Evolutionary conservation across 2,888 invertebrate genomes (phyloP), one percentile per base, ranked within the genome.

Genomic region (Drosophila neonasuta): DNA sequence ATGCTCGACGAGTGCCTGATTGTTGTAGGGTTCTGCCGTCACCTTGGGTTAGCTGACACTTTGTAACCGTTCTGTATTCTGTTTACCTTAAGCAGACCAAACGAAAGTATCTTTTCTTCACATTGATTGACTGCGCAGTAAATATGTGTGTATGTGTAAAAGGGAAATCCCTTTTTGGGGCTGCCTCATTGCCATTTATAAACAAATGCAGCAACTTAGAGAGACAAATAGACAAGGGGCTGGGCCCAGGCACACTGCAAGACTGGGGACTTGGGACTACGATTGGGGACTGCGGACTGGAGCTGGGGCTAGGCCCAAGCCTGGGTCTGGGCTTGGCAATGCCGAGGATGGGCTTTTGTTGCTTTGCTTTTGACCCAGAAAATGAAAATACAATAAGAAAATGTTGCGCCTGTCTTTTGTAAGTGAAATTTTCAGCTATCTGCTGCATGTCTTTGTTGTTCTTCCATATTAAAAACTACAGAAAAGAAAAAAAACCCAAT

Each of bases 161-260:
- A 84, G 87, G 87, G 87, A 87, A 87, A 86, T 74, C 81, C 85
- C 84, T 79, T 87, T 86, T 86, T 50, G 42, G 80, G 74, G 65
- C 65, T 64, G 54, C 66, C 55, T 55, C 65, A 64, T 49, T 52
- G 67, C 77, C 73, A 72, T 79, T 79, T 79, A 73, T 67, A 81
- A 81, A 70, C 71, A 79, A 76, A 73, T 71, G 86, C 52, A 62
- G 58, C 79, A 68, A 63, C 86, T 65, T 48, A 58, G 29, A 58
- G 29, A 72, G 59, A 71, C 66, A 76, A 78, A 77, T 74, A 80
- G 77, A 63, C 58, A 68, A 67, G 54, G 74, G 78, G 80, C 71
- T 80, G 71, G 80, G 77, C 80, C 20, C 45, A 56, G 63, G 45
- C 36, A 49, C 41, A 32, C 51, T 63, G 65, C 6, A 20, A 36